A percentile compares a stretch with the other conserved stretches of the same genome.
Conservation (phyloP, 2,113 vertebrate species). For the Sorex araneus region DNA sequence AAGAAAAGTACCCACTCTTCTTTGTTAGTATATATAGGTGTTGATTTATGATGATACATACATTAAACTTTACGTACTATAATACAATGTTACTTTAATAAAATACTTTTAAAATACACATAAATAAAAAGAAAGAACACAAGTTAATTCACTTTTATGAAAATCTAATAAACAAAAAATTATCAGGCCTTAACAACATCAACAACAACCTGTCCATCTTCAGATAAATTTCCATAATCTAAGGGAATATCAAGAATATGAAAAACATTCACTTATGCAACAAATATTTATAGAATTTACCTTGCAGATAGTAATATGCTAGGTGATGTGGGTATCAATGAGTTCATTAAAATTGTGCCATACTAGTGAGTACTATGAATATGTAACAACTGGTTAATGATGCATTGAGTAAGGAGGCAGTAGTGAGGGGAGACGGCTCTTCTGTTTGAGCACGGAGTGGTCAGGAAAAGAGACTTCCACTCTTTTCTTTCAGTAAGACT, state of each 20-base stretch:
- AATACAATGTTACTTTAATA: too few species aligned
- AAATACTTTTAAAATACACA: too few species aligned
- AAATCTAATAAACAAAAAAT: constrained; percentile 54
- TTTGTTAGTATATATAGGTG: too few species aligned
- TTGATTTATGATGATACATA: too few species aligned
- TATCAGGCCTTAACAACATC: constrained; percentile 17
- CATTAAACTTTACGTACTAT: too few species aligned
- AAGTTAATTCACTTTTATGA: constrained; percentile 45
- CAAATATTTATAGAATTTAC: neutral
- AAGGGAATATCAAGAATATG: constrained; percentile 22
- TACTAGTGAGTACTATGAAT: constrained; percentile 10
- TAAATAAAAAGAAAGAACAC: too few species aligned
- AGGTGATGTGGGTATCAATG: neutral
- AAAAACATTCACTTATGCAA: constrained; percentile 39
- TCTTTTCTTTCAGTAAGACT: too few species aligned
- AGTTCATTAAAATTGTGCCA: neutral
- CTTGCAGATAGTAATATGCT: neutral
- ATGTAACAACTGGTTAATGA: neutral
- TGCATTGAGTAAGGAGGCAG: neutral
- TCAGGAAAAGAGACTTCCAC: neutral
- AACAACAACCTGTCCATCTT: neutral
- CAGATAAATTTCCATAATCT: neutral
- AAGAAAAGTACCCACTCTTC: too few species aligned
- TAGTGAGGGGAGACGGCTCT: neutral
- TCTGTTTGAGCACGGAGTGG: neutral